Evolutionary conservation across 2,888 invertebrate genomes (phyloP).

Genomic region (Aphodius granarius): DNA sequence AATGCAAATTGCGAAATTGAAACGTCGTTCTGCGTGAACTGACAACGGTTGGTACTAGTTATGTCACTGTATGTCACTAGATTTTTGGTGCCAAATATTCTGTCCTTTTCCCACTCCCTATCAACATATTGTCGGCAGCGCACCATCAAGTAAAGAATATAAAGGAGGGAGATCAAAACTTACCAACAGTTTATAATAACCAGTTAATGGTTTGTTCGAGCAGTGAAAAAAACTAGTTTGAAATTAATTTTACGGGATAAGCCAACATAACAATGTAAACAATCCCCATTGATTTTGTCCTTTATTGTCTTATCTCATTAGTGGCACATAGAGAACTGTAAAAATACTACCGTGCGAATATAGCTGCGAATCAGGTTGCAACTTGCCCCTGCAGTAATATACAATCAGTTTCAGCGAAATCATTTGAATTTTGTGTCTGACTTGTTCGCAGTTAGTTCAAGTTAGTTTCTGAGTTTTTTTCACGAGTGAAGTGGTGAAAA

Average conservation of each 20-base stretch:
- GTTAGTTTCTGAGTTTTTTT: neutral
- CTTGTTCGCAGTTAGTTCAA: neutral
- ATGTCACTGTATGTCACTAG: neutral
- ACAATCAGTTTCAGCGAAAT: neutral
- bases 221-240: no score
- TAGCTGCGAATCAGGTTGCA: constrained; percentile 7
- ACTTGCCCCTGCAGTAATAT: neutral
- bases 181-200: no score
- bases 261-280: no score
- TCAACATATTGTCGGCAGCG: neutral
- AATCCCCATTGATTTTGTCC: neutral
- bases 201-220: no score
- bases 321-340: constrained; percentile 18
- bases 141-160: neutral
- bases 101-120: neutral
- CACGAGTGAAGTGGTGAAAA: neutral
- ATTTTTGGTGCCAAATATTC: neutral
- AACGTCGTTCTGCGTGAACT: neutral
- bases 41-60: neutral
- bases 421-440: constrained; percentile 2
- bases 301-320: neutral
- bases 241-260: no score
- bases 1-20: neutral
- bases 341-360: constrained; percentile 24
- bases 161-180: neutral